A percentile compares a stretch with the other conserved stretches of the same genome.
Evolutionary conservation across 2,888 invertebrate genomes (phyloP).

Genomic region (Urechis unicinctus): DNA sequence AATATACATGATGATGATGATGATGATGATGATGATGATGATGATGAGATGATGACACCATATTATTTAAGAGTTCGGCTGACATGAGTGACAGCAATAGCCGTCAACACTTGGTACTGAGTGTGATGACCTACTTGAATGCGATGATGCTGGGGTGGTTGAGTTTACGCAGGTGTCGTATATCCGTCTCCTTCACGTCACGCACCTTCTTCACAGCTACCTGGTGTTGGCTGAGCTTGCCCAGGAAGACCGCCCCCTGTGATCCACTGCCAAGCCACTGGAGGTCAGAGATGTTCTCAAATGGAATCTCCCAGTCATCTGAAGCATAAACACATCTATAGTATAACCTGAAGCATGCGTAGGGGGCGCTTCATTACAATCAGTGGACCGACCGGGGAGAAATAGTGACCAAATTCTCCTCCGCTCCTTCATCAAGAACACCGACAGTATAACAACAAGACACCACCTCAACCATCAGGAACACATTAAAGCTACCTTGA

Average conservation of each 20-base stretch:
- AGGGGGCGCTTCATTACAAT: background rate
- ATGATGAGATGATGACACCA: background rate
- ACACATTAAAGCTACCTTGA: conserved; percentile 13
- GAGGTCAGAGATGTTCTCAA: conserved; percentile 80
- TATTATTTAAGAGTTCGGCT: too few relatives aligned
- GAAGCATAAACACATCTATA: too few relatives aligned
- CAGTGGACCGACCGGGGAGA: background rate
- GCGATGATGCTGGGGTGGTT: conserved; percentile 93
- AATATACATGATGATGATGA: too few relatives aligned
- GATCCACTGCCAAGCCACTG: conserved; percentile 92
- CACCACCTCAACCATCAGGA: too few relatives aligned
- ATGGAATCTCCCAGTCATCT: conserved; percentile 92
- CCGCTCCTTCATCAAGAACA: too few relatives aligned
- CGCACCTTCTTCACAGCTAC: conserved; percentile 96
- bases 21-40: too few relatives aligned
- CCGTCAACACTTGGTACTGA: too few relatives aligned
- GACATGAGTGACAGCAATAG: too few relatives aligned
- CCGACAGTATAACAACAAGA: too few relatives aligned
- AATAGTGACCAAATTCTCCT: too few relatives aligned
- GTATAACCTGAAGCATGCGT: too few relatives aligned
- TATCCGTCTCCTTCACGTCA: conserved; percentile 86
- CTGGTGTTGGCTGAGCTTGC: conserved; percentile 67
- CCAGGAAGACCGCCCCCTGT: conserved; percentile 91
- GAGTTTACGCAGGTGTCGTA: conserved; percentile 81
- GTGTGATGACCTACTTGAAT: conserved; percentile 57